Base-by-base conservation (phyloP, 1,140 invertebrate genomes). In the Sinonovacula constricta region DNA sequence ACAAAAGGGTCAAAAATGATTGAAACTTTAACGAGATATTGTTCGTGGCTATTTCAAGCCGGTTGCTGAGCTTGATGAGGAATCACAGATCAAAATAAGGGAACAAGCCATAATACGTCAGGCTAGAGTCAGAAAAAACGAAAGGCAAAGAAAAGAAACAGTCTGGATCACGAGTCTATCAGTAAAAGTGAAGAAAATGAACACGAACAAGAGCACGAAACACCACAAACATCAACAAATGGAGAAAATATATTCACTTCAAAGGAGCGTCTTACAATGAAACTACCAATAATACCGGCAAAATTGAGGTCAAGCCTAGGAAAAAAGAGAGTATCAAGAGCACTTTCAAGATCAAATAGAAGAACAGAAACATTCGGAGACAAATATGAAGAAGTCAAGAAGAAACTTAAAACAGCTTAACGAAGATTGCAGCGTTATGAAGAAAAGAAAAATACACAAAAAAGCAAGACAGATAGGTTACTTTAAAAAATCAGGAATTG, bases 291-390 rank as follows among this genome's bases (percentile, higher is more conserved):
- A 3, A 39, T 49, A 18, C 28, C 65, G 33, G 57, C 10, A 15
- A 53, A 68, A n/a, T n/a, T n/a, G n/a, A n/a, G n/a, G n/a, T n/a
- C 39, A 15, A 5, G n/a, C 33, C 31, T 22, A 33, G 69, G 67
- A 14, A 56, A 39, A 4, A 71, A 71, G 30, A 57, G 69, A 60
- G 18, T 28, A 12, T 71, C 69, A 12, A 59, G 18, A 18, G 54
- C 69, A 71, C 45, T 71, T 39, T 30, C 69, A 10, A 71, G 30
- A 22, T 57, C 69, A 12, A 60, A 60, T 24, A 39, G 69, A 39
- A 57, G 22, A 30, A 60, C 60, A 71, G 69, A 71, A 71, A 71
- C 69, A 12, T 36, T 71, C 2, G 69, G 60, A 45, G 54, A 71
- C 18, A 34, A 71, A 28, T 45, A 59, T 59, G 56, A 71, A 45